phyloP scores from a whole-genome alignment of 2,888 invertebrate genomes.

The Xylota segnis region DNA sequence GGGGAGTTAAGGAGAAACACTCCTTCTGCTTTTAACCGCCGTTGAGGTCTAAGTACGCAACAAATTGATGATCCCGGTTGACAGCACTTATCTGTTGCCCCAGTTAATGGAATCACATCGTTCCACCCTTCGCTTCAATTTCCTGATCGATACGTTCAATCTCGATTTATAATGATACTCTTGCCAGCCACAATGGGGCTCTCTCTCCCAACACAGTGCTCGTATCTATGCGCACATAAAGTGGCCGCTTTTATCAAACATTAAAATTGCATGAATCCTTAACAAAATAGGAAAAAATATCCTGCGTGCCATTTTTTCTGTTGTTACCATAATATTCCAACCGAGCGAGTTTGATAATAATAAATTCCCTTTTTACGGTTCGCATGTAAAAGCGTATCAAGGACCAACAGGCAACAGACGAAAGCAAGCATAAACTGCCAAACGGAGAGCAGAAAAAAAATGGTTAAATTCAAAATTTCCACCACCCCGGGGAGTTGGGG shows the following conservation, averaged over 20 bases:
- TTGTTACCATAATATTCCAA: constrained; percentile 66
- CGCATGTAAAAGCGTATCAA: constrained; percentile 75
- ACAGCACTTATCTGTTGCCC: background rate
- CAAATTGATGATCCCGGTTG: background rate
- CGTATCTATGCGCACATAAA: constrained; percentile 21
- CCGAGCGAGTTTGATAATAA: constrained; percentile 72
- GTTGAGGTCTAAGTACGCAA: background rate
- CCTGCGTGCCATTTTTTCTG: constrained; percentile 57
- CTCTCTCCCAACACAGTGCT: constrained; percentile 4
- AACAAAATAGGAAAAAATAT: constrained; percentile 33
- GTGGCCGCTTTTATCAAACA: constrained; percentile 60
- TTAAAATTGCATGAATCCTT: constrained; percentile 71
- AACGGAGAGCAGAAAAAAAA: constrained; percentile 40
- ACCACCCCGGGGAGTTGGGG: constrained; percentile 8
- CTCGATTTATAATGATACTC: constrained; percentile 4
- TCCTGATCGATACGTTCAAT: constrained; percentile 11
- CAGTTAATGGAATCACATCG: background rate
- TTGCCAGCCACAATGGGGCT: background rate
- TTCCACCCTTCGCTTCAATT: background rate
- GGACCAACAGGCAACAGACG: constrained; percentile 70
- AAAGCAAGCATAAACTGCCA: constrained; percentile 23
- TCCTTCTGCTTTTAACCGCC: background rate
- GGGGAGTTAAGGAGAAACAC: background rate
- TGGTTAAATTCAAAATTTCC: constrained; percentile 62
- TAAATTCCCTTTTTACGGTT: constrained; percentile 76